Conservation (phyloP, 2,888 invertebrate genomes). For the Idaea dimidiata region DNA sequence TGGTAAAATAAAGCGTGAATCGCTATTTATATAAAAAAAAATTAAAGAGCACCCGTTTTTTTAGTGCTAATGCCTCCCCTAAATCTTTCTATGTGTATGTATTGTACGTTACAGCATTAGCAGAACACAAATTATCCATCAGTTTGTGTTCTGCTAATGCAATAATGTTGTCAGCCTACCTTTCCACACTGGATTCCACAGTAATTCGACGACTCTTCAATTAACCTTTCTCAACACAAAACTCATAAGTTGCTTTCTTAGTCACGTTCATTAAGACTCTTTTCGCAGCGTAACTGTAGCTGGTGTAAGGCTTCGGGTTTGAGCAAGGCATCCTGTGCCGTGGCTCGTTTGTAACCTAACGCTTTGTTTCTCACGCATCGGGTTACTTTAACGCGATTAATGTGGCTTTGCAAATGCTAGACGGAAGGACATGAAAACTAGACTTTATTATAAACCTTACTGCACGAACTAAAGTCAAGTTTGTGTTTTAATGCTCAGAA, state of each 20-base stretch:
- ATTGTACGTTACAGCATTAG: too few species aligned
- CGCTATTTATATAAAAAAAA: too few species aligned
- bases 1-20: too few species aligned
- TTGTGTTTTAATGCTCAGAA: background rate
- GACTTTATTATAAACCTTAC: conserved; percentile 7
- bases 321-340: conserved; percentile 35
- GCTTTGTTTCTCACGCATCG: conserved; percentile 53
- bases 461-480: conserved; percentile 1
- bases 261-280: background rate
- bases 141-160: too few species aligned
- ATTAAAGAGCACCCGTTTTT: too few species aligned
- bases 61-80: too few species aligned
- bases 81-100: too few species aligned
- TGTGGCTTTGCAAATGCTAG: conserved; percentile 25
- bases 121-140: too few species aligned
- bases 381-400: conserved; percentile 42
- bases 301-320: conserved; percentile 32
- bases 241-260: background rate
- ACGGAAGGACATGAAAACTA: conserved; percentile 14
- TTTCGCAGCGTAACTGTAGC: conserved; percentile 8
- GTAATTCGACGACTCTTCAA: too few species aligned
- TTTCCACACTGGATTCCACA: too few species aligned
- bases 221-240: background rate
- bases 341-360: conserved; percentile 45
- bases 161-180: too few species aligned